These are phyloP conservation scores for Sebastes nivosus DNA, from an alignment of 2,797 vertebrate genomes.

Conservation along the genomic window DNA sequence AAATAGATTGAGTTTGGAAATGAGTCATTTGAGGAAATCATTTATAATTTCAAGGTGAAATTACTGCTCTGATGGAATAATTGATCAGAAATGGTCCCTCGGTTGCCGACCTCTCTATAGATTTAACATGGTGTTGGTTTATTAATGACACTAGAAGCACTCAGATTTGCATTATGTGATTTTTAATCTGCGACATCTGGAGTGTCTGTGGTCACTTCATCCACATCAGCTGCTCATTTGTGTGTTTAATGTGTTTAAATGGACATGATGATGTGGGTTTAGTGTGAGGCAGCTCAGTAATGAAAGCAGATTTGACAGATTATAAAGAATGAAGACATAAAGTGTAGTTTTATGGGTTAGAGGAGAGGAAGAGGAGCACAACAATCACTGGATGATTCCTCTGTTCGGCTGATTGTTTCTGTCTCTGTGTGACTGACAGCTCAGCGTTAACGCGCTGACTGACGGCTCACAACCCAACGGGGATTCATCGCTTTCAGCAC, in stretches of 20 bases:
- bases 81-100: not conserved
- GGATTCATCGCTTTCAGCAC: not conserved
- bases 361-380: not conserved
- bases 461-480: not conserved
- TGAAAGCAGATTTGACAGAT: constrained; percentile 33
- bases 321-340: constrained; percentile 1
- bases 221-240: constrained; percentile 22
- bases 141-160: not conserved
- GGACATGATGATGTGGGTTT: not conserved
- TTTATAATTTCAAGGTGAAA: not conserved
- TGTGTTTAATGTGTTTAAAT: constrained; percentile 28
- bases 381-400: not conserved
- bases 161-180: constrained; percentile 12
- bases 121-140: not conserved
- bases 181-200: constrained; percentile 42
- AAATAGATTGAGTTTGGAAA: not conserved
- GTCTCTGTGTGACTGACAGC: not conserved
- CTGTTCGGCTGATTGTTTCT: not conserved
- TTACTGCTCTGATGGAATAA: not conserved
- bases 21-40: not conserved
- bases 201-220: constrained; percentile 8
- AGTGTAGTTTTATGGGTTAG: not conserved
- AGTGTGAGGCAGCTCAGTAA: not conserved
- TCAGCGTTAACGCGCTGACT: not conserved
- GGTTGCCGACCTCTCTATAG: too few species aligned